These are phyloP conservation scores for Drosophila sulfurigaster DNA, from an alignment of 1,140 invertebrate species.

Conservation along the genomic window DNA sequence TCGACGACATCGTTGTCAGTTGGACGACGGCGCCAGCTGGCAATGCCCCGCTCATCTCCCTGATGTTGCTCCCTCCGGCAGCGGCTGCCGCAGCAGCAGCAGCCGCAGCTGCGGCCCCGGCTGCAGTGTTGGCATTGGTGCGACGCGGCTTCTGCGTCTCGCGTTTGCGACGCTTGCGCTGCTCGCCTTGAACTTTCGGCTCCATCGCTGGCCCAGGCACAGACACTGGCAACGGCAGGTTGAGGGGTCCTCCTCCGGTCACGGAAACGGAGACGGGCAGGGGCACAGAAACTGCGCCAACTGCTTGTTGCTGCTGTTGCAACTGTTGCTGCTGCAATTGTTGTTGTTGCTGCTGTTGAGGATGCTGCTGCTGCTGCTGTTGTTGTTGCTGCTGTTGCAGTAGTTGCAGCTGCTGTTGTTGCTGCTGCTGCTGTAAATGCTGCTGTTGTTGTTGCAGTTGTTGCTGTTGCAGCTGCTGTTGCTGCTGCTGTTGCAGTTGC, in stretches of 20 bases:
- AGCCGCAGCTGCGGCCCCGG: not conserved
- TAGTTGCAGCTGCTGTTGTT: conserved; percentile 11
- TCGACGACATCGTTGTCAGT: conserved; percentile 45
- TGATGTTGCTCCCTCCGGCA: conserved; percentile 24
- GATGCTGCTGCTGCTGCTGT: conserved; percentile 17
- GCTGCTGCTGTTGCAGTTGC: conserved; percentile 11
- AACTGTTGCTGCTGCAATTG: conserved; percentile 2
- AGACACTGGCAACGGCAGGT: not conserved
- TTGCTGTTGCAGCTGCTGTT: conserved; percentile 1
- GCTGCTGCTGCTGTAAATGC: conserved; percentile 18
- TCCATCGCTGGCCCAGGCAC: conserved; percentile 20
- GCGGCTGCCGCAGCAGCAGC: not conserved
- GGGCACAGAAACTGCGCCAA: not conserved
- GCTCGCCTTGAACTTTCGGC: conserved; percentile 52
- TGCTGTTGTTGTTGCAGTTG: conserved; percentile 11
- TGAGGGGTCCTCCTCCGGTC: no score
- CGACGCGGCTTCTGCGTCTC: conserved; percentile 94
- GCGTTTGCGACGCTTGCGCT: conserved; percentile 92
- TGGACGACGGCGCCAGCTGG: conserved; percentile 58
- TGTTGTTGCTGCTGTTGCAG: conserved; percentile 14
- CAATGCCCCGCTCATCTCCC: conserved; percentile 50
- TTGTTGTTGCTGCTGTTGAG: conserved; percentile 2
- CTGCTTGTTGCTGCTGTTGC: conserved; percentile 12
- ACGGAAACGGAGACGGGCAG: not conserved
- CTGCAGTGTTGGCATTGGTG: conserved; percentile 85